phyloP scores from a whole-genome alignment of 2,888 invertebrate genomes.

The Chironomus tentans region DNA sequence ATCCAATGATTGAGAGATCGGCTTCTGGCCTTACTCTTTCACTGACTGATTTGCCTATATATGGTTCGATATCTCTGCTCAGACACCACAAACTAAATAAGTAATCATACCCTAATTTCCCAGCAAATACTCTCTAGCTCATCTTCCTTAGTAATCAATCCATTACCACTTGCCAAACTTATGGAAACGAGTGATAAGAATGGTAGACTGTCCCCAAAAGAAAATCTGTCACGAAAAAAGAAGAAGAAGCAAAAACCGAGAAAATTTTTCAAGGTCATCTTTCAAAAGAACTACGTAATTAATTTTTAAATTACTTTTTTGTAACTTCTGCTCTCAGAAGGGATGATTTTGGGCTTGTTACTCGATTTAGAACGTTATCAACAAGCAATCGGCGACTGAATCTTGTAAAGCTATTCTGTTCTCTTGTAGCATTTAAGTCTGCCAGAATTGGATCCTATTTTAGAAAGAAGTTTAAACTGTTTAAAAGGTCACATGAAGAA shows the following conservation, averaged over 20 bases:
- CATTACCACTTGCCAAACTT: slow-evolving; percentile 63
- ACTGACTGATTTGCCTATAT: too few species aligned
- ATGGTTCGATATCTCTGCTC: too few species aligned
- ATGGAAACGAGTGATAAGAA: slow-evolving; percentile 63
- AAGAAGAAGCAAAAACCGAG: not conserved
- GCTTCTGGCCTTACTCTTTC: too few species aligned
- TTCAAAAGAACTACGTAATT: not conserved
- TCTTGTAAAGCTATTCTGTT: not conserved
- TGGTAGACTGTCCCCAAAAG: slow-evolving; percentile 61
- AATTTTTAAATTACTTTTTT: slow-evolving; percentile 41
- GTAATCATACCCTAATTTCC: slow-evolving; percentile 47
- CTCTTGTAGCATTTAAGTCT: not conserved
- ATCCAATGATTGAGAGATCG: too few species aligned
- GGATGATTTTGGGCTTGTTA: slow-evolving; percentile 55
- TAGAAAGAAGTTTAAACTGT: not conserved
- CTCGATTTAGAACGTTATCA: slow-evolving; percentile 58
- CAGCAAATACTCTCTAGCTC: slow-evolving; percentile 68
- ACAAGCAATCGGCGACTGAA: slow-evolving; percentile 51
- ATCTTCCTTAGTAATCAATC: slow-evolving; percentile 65
- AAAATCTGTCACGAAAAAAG: slow-evolving; percentile 39
- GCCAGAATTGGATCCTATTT: not conserved
- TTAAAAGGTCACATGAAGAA: not conserved
- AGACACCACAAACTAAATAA: too few species aligned
- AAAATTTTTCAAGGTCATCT: not conserved
- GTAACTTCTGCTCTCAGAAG: slow-evolving; percentile 54